phyloP scores from a whole-genome alignment of 2,797 vertebrate genomes.

The Chelon auratus region DNA sequence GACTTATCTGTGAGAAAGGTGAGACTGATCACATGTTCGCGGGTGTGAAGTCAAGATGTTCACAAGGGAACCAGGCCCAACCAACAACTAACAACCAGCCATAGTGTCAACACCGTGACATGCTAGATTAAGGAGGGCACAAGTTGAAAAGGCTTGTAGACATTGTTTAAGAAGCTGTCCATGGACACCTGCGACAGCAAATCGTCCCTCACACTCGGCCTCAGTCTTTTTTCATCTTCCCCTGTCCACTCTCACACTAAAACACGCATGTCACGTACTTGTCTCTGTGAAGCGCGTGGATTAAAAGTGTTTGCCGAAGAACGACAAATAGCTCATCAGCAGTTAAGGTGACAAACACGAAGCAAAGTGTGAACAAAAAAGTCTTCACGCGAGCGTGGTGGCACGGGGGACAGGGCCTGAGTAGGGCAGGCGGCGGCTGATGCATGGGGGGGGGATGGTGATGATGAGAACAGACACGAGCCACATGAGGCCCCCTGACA shows the following conservation, averaged over 20 bases:
- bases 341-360: constrained; percentile 71
- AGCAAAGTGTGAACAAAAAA: constrained; percentile 70
- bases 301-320: constrained; percentile 41
- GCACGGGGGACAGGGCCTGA: constrained; percentile 55
- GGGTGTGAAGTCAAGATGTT: constrained; percentile 73
- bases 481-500: constrained; percentile 87
- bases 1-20: constrained; percentile 19
- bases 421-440: constrained; percentile 60
- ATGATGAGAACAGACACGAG: constrained; percentile 87
- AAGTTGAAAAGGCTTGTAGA: constrained; percentile 9
- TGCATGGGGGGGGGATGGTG: constrained; percentile 67
- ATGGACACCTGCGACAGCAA: constrained; percentile 31
- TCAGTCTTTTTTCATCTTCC: constrained; percentile 1
- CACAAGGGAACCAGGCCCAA: constrained; percentile 49
- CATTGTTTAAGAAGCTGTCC: constrained; percentile 13
- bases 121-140: constrained; percentile 39
- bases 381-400: constrained; percentile 70
- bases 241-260: not conserved
- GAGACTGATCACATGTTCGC: constrained; percentile 26
- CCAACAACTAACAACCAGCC: constrained; percentile 62
- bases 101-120: constrained; percentile 68
- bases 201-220: constrained; percentile 16
- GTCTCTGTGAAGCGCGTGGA: constrained; percentile 34
- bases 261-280: not conserved
- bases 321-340: constrained; percentile 63